Evolutionary conservation across 2,888 invertebrate genomes (phyloP).

Genomic region (Octodonta nipae): DNA sequence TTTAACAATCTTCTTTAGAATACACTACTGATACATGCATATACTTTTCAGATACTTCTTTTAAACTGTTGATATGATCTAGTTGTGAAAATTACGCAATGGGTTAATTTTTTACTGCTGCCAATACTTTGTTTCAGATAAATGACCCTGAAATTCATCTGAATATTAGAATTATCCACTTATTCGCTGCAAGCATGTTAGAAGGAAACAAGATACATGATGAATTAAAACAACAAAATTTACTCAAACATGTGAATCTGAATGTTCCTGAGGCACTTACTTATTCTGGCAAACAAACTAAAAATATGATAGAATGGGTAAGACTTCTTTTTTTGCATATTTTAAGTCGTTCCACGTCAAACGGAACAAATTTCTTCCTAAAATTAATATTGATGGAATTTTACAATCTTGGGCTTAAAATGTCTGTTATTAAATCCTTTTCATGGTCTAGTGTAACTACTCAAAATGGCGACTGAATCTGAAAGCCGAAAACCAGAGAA

Average conservation of each 20-base stretch:
- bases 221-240: slow-evolving; percentile 34
- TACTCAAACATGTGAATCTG: slow-evolving; percentile 35
- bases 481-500: not conserved
- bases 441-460: too few species aligned
- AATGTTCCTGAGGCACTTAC: slow-evolving; percentile 42
- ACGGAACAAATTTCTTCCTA: too few species aligned
- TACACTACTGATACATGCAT: too few species aligned
- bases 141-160: slow-evolving; percentile 19
- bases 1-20: not conserved
- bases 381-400: not conserved
- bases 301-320: slow-evolving; percentile 34
- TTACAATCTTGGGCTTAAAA: not conserved
- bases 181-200: slow-evolving; percentile 43
- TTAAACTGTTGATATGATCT: too few species aligned
- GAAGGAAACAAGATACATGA: slow-evolving; percentile 46
- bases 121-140: slow-evolving; percentile 19
- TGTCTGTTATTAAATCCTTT: too few species aligned
- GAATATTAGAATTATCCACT: slow-evolving; percentile 30
- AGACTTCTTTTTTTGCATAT: slow-evolving; percentile 5
- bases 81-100: too few species aligned
- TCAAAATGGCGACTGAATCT: not conserved
- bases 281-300: slow-evolving; percentile 30
- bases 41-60: too few species aligned
- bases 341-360: too few species aligned
- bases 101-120: too few species aligned